Conservation (phyloP, 2,113 vertebrate species). For the Cathartes aura region DNA sequence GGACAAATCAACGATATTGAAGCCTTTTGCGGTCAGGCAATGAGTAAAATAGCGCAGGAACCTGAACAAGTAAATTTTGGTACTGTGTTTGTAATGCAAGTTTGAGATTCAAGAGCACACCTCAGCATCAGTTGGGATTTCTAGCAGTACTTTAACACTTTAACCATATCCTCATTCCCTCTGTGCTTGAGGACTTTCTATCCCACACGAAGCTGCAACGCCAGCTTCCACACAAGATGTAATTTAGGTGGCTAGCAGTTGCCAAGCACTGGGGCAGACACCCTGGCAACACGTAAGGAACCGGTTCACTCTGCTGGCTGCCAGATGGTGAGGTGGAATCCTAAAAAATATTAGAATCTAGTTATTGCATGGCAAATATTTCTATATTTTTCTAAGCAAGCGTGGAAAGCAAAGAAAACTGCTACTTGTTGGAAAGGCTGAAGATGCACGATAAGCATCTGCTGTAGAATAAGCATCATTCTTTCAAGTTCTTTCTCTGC, state of each 20-base stretch:
- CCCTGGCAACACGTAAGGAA: not conserved
- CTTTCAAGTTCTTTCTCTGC: not conserved
- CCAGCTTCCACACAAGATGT: not conserved
- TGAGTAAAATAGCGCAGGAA: not conserved
- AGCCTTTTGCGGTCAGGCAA: not conserved
- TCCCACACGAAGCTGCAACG: not conserved
- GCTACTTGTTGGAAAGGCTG: not conserved
- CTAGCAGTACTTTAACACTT: not conserved
- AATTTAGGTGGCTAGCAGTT: not conserved
- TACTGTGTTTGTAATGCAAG: not conserved
- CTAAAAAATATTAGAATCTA: not conserved
- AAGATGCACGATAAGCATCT: not conserved
- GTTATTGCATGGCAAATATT: not conserved
- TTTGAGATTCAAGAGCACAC: not conserved
- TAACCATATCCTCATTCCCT: not conserved
- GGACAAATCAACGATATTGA: not conserved
- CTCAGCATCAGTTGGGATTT: not conserved
- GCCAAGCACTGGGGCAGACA: not conserved
- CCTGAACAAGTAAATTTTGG: not conserved
- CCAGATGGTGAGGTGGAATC: not conserved
- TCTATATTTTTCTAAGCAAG: not conserved
- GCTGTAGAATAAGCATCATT: not conserved
- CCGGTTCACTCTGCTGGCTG: conserved; percentile 22
- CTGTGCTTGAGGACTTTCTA: not conserved
- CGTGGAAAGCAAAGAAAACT: not conserved